phyloP scores from a whole-genome alignment of 92 coral and sea anemone species.

The Zoanthus sociatus region DNA sequence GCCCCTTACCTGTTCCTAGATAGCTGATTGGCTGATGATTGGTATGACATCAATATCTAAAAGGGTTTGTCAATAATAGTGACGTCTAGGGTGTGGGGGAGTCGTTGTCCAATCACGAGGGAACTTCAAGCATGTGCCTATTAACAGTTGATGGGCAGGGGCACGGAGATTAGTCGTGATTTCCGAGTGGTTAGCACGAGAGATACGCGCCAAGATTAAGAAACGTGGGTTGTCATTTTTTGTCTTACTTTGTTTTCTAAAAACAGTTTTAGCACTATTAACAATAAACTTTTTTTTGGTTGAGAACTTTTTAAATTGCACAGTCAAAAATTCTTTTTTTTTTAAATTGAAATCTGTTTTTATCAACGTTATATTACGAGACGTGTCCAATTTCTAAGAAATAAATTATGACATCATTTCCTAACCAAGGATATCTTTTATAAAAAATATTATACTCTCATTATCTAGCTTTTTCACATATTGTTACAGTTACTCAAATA shows the following conservation, averaged over 20 bases:
- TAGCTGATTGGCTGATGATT: not conserved
- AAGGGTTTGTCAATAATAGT: not conserved
- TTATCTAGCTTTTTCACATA: not conserved
- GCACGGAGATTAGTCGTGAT: not conserved
- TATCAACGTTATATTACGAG: not conserved
- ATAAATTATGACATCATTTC: not conserved
- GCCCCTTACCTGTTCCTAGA: not conserved
- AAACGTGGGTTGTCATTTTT: too few species aligned
- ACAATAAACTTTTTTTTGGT: not conserved
- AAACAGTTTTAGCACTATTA: too few species aligned
- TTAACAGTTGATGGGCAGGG: not conserved
- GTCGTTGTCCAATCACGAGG: not conserved
- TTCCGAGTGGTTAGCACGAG: not conserved
- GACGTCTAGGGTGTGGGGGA: not conserved
- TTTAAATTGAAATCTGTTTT: not conserved
- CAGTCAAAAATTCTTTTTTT: not conserved
- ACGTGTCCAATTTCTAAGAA: not conserved
- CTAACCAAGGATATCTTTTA: not conserved
- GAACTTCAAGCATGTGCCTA: not conserved
- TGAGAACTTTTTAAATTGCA: not conserved
- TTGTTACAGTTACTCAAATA: not conserved
- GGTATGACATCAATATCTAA: not conserved
- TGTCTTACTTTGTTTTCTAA: too few species aligned
- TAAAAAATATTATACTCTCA: not conserved
- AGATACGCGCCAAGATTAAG: not conserved